phyloP scores from a whole-genome alignment of 2,113 vertebrate species.

The Campylomormyrus numenius region DNA sequence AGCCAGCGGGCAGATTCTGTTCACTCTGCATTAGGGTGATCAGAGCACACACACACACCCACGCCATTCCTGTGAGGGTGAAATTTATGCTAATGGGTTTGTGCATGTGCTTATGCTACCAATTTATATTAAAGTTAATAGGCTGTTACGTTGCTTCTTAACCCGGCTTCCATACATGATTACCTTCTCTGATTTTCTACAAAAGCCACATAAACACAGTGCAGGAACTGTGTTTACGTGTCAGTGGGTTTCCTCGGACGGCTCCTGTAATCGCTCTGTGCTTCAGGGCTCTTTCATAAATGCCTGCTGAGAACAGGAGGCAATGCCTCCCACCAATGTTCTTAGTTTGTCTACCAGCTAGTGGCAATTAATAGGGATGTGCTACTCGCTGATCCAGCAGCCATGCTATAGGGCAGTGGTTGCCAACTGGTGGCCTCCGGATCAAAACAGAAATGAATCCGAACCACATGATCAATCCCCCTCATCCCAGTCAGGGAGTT shows the following conservation, averaged over 20 bases:
- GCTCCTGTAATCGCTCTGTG: conserved; percentile 58
- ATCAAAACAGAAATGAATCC: not conserved
- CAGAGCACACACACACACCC: not conserved
- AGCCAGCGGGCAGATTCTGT: conserved; percentile 37
- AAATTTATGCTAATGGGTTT: conserved; percentile 97
- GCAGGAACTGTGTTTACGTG: conserved; percentile 83
- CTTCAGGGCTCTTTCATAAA: conserved; percentile 58
- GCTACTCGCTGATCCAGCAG: not conserved
- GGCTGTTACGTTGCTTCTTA: conserved; percentile 99
- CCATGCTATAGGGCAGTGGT: not conserved
- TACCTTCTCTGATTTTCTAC: conserved; percentile 98
- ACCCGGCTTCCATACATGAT: conserved; percentile 98
- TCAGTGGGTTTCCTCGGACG: conserved; percentile 78
- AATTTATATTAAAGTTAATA: conserved; percentile 99
- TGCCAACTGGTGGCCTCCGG: not conserved
- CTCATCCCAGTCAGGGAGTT: not conserved
- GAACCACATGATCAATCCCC: not conserved
- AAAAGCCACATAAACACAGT: conserved; percentile 83
- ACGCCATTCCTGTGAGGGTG: conserved; percentile 75
- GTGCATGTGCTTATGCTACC: conserved; percentile 99
- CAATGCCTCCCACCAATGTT: conserved; percentile 15
- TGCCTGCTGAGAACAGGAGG: conserved; percentile 41
- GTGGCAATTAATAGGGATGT: conserved; percentile 32
- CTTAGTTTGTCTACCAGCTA: conserved; percentile 34
- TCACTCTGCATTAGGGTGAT: conserved; percentile 58